Evolutionary conservation across 2,113 vertebrate genomes (phyloP), one percentile per base, ranked within the genome.

Genomic region (Trogon surrucura): DNA sequence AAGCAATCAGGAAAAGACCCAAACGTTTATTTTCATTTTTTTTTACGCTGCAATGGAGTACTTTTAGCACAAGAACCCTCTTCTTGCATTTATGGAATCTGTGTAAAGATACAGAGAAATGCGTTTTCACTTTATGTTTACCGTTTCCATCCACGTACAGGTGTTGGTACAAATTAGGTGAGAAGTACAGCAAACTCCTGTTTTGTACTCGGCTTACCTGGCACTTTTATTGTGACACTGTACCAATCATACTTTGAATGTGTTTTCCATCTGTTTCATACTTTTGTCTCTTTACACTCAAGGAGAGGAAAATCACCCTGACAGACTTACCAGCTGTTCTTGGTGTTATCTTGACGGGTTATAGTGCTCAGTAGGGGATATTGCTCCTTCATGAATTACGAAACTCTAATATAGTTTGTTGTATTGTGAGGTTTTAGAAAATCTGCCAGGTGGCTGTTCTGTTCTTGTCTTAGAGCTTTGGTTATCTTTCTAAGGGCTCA

Each of bases 371-470:
- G 65, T 41, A 78, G 87, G 75, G 80, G 45, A 93, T 90, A 48
- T 82, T 92, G 18, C 47, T 87, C 56, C 81, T 95, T 93, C 73
- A 79, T 96, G 81, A 95, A 94, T 96, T 95, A 89, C 88, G 86
- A 96, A 96, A 82, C 45, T 71, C 75, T 89, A 84, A 87, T 95
- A 47, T 50, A 65, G 64, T 80, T 83, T 4, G 7, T 41, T 74
- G 67, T 67, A 47, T 56, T 71, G 60, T 74, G 85, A 88, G 60
- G 62, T 64, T 88, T 88, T 88, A 71, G 80, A 74, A 80, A 84
- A 81, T 71, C 75, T 94, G 48, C 84, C 87, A 94, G 81, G 80
- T 92, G 92, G 56, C 64, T 90, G 36, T 67, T 95, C 72, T 88
- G 60, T n/a, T 95, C 66, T 91, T 85, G 73, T 67, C 27, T 88